A percentile compares a stretch with the other conserved stretches of the same genome.
Evolutionary conservation across 2,797 vertebrate genomes (phyloP).

Genomic region (Catamblyrhynchus diadema): DNA sequence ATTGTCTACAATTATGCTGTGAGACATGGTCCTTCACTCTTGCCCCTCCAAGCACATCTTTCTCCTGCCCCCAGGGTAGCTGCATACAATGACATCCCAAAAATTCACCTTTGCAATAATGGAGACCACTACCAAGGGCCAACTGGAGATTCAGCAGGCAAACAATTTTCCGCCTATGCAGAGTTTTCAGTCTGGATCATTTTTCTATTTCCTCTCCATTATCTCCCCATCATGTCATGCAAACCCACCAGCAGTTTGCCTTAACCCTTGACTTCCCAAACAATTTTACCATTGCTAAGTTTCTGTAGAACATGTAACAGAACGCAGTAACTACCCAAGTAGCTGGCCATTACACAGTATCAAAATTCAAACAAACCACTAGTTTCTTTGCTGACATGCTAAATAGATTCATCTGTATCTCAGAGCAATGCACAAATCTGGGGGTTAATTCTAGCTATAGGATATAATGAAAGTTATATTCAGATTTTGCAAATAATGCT

Average conservation of each 20-base stretch:
- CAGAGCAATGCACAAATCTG: neutral
- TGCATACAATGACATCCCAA: neutral
- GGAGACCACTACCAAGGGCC: neutral
- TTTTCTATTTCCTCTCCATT: neutral
- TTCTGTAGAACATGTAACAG: neutral
- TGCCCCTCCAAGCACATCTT: neutral
- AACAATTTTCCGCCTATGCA: neutral
- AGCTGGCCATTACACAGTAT: neutral
- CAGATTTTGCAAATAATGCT: neutral
- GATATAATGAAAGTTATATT: neutral
- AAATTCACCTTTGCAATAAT: neutral
- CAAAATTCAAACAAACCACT: neutral
- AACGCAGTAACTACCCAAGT: neutral
- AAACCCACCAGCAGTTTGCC: neutral
- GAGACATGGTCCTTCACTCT: neutral
- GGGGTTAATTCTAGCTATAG: neutral
- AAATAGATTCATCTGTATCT: neutral
- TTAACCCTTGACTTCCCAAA: neutral
- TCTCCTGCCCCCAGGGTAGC: neutral
- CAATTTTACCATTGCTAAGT: neutral
- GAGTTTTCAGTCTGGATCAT: neutral
- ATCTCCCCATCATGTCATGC: neutral
- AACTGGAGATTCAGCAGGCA: neutral
- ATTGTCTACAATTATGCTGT: neutral
- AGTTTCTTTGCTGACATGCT: neutral